These are phyloP conservation scores for Stictocephala bisonia DNA, from an alignment of 2,888 invertebrate genomes.

Conservation along the genomic window DNA sequence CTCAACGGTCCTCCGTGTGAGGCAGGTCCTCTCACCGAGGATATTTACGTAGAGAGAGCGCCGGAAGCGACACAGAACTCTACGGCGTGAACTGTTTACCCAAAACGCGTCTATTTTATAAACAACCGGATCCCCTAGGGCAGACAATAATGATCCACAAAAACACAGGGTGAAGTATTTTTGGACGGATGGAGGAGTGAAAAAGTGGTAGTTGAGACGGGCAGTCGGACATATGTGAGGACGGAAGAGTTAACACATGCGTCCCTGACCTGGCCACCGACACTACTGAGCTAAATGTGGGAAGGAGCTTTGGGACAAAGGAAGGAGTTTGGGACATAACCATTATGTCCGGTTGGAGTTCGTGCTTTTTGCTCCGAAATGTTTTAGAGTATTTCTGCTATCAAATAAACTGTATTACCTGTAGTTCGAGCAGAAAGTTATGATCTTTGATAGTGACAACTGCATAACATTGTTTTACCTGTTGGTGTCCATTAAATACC, in stretches of 20 bases:
- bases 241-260: conserved; percentile 40
- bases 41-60: not conserved
- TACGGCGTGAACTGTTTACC: not conserved
- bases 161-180: conserved; percentile 30
- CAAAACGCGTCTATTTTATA: conserved; percentile 38
- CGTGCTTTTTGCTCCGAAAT: too few relatives aligned
- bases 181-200: conserved; percentile 24
- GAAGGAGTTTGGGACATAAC: too few relatives aligned
- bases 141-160: conserved; percentile 21
- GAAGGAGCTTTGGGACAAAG: conserved; percentile 17
- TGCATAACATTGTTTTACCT: too few relatives aligned
- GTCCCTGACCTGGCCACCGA: conserved; percentile 21
- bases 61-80: not conserved
- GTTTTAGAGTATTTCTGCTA: too few relatives aligned
- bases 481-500: too few relatives aligned
- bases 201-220: conserved; percentile 6
- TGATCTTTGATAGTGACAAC: too few relatives aligned
- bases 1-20: not conserved
- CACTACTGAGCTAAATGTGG: conserved; percentile 1
- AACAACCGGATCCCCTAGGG: conserved; percentile 14
- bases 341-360: too few relatives aligned
- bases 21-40: not conserved
- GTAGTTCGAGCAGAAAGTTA: too few relatives aligned
- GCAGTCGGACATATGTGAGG: conserved; percentile 37
- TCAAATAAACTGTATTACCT: too few relatives aligned